phyloP scores from a whole-genome alignment of 2,113 vertebrate genomes.

The Lycocorax pyrrhopterus region DNA sequence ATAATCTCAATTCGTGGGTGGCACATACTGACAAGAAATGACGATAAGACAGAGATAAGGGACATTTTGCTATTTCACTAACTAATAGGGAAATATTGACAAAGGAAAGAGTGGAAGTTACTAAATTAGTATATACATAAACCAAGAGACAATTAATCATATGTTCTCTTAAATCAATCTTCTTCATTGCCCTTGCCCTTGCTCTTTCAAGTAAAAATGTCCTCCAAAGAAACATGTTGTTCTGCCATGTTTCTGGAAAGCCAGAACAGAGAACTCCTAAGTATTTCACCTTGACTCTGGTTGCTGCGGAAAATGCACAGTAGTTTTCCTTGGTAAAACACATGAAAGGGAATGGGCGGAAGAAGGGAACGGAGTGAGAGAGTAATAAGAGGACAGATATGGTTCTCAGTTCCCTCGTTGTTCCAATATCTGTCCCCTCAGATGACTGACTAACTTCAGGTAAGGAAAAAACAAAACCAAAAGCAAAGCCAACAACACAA shows the following conservation, averaged over 20 bases:
- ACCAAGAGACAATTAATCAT: not conserved
- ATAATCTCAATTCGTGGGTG: not conserved
- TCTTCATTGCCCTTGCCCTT: too few species aligned
- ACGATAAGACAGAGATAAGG: not conserved
- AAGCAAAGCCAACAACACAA: not conserved
- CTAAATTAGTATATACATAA: not conserved
- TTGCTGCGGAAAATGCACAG: not conserved
- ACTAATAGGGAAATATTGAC: not conserved
- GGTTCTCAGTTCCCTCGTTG: not conserved
- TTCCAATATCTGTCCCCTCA: not conserved
- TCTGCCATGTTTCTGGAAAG: not conserved
- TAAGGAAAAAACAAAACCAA: not conserved
- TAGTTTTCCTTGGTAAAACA: not conserved
- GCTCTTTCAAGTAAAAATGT: not conserved
- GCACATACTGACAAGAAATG: not conserved
- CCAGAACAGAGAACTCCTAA: not conserved
- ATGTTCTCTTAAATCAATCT: not conserved
- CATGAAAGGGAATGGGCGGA: not conserved
- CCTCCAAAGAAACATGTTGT: not conserved
- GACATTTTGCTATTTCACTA: not conserved
- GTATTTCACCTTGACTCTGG: not conserved
- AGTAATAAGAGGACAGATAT: not conserved
- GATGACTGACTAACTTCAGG: not conserved
- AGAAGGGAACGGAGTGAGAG: not conserved
- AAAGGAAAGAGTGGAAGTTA: not conserved